A percentile compares a stretch with the other conserved stretches of the same genome.
These are phyloP conservation scores for Nomada ferruginata DNA, from an alignment of 2,888 invertebrate genomes.

Conservation along the genomic window DNA sequence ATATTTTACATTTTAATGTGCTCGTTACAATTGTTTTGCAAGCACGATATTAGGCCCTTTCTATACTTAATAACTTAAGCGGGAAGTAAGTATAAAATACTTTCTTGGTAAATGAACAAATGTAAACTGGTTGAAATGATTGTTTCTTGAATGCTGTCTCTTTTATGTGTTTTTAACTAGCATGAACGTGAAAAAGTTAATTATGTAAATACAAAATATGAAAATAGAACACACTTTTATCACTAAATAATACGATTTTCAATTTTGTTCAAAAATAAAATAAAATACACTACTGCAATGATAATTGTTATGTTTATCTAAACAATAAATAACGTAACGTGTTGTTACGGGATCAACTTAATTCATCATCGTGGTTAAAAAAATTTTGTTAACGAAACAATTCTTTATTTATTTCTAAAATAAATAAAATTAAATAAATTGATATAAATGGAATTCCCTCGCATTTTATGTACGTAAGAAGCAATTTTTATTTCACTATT, in stretches of 20 bases:
- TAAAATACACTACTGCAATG: neutral
- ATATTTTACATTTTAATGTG: neutral
- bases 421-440: conserved; percentile 66
- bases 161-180: no score
- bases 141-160: neutral
- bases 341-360: conserved; percentile 56
- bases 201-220: conserved; percentile 15
- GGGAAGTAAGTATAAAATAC: conserved; percentile 5
- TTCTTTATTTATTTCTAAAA: conserved; percentile 38
- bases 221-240: conserved; percentile 1
- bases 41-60: neutral
- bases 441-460: conserved; percentile 16
- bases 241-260: no score
- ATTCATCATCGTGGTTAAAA: conserved; percentile 30
- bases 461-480: conserved; percentile 32
- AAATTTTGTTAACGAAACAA: conserved; percentile 30
- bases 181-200: neutral
- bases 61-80: neutral
- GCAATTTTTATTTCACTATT: conserved; percentile 41
- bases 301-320: neutral
- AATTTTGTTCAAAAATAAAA: conserved; percentile 18
- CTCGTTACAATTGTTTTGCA: neutral
- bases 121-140: neutral
- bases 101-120: neutral
- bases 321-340: conserved; percentile 9